Evolutionary conservation across 37 sponge, comb jelly and placozoan genomes (phyloP).

Genomic region (Halichondria panicea): DNA sequence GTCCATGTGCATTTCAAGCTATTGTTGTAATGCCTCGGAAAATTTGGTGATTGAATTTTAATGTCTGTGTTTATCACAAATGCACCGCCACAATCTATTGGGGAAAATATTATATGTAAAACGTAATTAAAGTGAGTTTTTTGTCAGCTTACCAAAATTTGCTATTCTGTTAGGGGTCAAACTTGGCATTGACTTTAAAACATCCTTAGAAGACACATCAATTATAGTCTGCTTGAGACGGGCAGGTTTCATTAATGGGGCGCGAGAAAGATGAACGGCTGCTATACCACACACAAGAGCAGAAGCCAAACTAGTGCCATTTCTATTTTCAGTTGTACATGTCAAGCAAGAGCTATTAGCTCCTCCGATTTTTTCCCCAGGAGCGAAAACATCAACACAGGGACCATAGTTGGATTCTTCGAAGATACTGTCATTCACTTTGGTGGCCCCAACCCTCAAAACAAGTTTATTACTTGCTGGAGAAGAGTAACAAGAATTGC

Average conservation of each 20-base stretch:
- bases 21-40: slow-evolving; percentile 31
- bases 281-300: slow-evolving; percentile 66
- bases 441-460: slow-evolving; percentile 66
- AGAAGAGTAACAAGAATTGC: slow-evolving; percentile 48
- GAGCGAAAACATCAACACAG: slow-evolving; percentile 79
- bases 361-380: slow-evolving; percentile 52
- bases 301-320: slow-evolving; percentile 68
- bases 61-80: too few relatives aligned
- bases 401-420: slow-evolving; percentile 48
- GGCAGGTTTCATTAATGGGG: slow-evolving; percentile 52
- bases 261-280: slow-evolving; percentile 48
- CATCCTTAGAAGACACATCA: too few relatives aligned
- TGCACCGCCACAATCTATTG: too few relatives aligned
- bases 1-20: slow-evolving; percentile 44
- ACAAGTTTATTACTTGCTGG: slow-evolving; percentile 52
- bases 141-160: too few relatives aligned
- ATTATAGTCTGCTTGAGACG: slow-evolving; percentile 13
- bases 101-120: too few relatives aligned
- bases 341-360: slow-evolving; percentile 44
- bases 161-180: too few relatives aligned
- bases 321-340: slow-evolving; percentile 32
- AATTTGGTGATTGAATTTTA: slow-evolving; percentile 10
- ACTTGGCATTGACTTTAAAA: too few relatives aligned
- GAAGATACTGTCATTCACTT: slow-evolving; percentile 38
- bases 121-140: too few relatives aligned